Base-by-base conservation (phyloP, 2,888 invertebrate species). In the Drosophila infuscata region DNA sequence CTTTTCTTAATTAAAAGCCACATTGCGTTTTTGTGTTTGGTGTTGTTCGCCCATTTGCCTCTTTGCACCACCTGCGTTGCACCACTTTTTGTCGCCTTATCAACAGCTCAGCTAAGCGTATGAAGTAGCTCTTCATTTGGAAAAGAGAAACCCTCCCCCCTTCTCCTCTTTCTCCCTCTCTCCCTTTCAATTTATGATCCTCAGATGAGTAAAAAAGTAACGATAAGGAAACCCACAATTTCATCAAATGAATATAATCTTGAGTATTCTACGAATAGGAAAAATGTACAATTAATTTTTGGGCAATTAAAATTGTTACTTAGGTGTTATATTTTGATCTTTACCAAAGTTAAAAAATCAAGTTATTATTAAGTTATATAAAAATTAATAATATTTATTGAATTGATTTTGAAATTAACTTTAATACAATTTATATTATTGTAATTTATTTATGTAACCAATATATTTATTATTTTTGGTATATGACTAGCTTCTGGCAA, bases 1-100 rank as follows among this genome's bases (percentile, higher is more conserved):
- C 82, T 82, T 72, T 81, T 81, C 71, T 70, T 81, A 82, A 82
- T 83, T 83, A 81, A 82, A 83, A 70, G 79, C 60, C 78, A 32
- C 62, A 61, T 48, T 41, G 69, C 59, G 69, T 62, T 76, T 76
- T 60, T 67, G 70, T 70, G 57, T 68, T 64, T 70, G 75, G 61
- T 66, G 57, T 70, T 52, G 58, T 51, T 30, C n/a, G 69, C n/a
- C 49, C 8, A 15, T 43, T 25, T 58, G 52, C 25, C 43, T 36
- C 56, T 53, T 65, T 57, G 60, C 79, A 65, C 69, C 76, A 72
- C 48, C 52, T 46, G 61, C 65, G 20, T 29, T 35, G 49, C 79
- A 48, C 63, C 75, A 71, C 68, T 53, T 69, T 60, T 77, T 63
- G 68, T 64, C 70, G 77, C 65, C 78, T 60, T 68, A 75, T 65